Evolutionary conservation across 2,113 vertebrate genomes (phyloP).

Genomic region (Saccopteryx bilineata): DNA sequence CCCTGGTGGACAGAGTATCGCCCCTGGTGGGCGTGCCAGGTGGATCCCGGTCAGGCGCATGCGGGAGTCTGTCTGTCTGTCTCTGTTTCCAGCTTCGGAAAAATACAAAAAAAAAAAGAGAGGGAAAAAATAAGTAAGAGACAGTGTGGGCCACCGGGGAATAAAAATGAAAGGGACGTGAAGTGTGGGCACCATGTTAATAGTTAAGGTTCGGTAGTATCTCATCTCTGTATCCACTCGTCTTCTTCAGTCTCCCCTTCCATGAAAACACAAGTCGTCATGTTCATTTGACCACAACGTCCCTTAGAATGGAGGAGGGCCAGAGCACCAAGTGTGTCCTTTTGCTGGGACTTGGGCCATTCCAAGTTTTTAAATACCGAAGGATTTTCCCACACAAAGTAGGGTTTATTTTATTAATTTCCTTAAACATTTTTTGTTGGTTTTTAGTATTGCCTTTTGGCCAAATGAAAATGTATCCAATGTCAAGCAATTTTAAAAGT

Average conservation of each 20-base stretch:
- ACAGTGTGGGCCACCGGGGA: background rate
- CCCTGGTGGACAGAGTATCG: too few relatives aligned
- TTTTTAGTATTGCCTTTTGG: conserved; percentile 10
- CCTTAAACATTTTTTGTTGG: background rate
- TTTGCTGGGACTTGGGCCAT: background rate
- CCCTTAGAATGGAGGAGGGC: background rate
- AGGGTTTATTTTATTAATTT: background rate
- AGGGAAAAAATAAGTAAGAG: background rate
- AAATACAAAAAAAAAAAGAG: too few relatives aligned
- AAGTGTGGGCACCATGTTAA: background rate
- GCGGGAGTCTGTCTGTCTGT: too few relatives aligned
- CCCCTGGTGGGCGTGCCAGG: too few relatives aligned
- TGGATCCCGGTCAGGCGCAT: too few relatives aligned
- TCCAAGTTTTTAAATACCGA: conserved; percentile 7
- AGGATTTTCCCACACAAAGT: background rate
- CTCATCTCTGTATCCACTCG: background rate
- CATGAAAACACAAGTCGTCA: background rate
- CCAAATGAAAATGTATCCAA: conserved; percentile 4
- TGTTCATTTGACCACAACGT: background rate
- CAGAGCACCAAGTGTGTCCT: background rate
- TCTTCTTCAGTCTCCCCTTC: background rate
- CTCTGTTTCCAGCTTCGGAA: too few relatives aligned
- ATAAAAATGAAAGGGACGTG: background rate
- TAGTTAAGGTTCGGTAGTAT: background rate
- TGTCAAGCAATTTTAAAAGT: background rate